Conservation (phyloP, 1,140 invertebrate species). For the Drosophila neocordata region DNA sequence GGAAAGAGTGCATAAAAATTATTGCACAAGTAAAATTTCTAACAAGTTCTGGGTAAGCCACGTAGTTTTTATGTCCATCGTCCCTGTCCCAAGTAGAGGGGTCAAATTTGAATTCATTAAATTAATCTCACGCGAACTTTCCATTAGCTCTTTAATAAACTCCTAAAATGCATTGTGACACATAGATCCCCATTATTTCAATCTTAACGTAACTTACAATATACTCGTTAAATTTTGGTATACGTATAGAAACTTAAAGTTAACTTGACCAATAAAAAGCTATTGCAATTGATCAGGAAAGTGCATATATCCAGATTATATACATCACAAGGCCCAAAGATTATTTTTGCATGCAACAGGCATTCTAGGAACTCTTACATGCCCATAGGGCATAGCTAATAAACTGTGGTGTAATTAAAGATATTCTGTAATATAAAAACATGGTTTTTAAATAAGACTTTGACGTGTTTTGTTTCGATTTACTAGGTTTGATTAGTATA, state of each 20-base stretch:
- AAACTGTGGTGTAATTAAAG: slow-evolving; percentile 2
- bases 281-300: background rate
- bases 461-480: background rate
- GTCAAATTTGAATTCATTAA: background rate
- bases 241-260: no score
- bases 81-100: background rate
- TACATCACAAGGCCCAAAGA: background rate
- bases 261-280: no score
- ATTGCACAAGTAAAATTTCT: background rate
- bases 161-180: background rate
- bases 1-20: background rate
- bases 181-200: no score
- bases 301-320: background rate
- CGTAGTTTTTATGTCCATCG: no score
- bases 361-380: background rate
- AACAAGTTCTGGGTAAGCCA: background rate
- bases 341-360: background rate
- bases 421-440: background rate
- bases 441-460: background rate
- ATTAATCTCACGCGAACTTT: background rate
- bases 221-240: no score
- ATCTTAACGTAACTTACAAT: background rate
- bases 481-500: no score
- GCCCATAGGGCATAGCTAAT: slow-evolving; percentile 4
- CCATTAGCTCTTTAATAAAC: background rate